A percentile compares a stretch with the other conserved stretches of the same genome.
Conservation (phyloP, 1,140 invertebrate genomes). For the Drosophila kanapiae region DNA sequence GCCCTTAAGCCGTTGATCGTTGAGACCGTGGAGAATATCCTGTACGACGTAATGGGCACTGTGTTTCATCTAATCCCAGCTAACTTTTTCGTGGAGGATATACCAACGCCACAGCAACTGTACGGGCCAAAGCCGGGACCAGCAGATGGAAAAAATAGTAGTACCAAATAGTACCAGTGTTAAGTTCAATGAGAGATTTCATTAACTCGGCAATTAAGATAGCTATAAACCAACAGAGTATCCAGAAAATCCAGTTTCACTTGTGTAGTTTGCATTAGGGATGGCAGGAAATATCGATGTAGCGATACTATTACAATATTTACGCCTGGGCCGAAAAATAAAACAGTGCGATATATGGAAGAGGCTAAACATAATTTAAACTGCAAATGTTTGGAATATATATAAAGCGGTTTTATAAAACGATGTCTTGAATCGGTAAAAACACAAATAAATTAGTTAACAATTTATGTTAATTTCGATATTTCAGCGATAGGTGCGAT, state of each 20-base stretch:
- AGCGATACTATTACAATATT: too few species aligned
- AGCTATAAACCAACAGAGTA: conserved; percentile 1
- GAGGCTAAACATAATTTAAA: too few species aligned
- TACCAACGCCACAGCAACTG: conserved; percentile 66
- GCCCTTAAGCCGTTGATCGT: conserved; percentile 88
- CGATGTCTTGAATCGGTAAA: too few species aligned
- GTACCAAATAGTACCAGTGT: conserved; percentile 5
- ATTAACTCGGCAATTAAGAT: neutral
- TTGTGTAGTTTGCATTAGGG: too few species aligned
- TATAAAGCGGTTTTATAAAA: too few species aligned
- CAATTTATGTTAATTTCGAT: too few species aligned
- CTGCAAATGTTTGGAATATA: too few species aligned
- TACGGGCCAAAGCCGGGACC: conserved; percentile 86
- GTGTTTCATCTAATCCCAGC: conserved; percentile 89
- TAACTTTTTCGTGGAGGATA: conserved; percentile 79
- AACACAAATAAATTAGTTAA: too few species aligned
- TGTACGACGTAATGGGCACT: conserved; percentile 87
- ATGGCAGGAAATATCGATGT: too few species aligned
- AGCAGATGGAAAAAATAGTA: neutral
- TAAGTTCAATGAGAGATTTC: neutral
- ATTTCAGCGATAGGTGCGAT: too few species aligned
- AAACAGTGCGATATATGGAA: too few species aligned
- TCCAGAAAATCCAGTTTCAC: conserved; percentile 2
- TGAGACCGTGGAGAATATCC: conserved; percentile 88
- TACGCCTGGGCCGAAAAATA: too few species aligned